Conservation (phyloP, 2,888 invertebrate genomes). For the Callimorpha dominula region DNA sequence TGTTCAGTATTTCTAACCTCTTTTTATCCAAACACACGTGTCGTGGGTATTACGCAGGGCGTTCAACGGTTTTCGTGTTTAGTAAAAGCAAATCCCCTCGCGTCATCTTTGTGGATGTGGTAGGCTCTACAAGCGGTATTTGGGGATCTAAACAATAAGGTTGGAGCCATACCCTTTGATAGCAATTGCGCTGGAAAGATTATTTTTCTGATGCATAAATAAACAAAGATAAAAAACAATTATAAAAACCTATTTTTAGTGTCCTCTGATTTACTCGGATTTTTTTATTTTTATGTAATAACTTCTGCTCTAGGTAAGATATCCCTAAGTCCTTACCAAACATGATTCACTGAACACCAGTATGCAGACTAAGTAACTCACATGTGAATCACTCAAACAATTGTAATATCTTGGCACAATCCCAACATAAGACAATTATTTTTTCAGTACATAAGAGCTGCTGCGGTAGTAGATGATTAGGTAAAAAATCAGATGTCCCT, state of each 20-base stretch:
- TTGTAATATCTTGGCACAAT: too few species aligned
- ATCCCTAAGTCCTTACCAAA: too few species aligned
- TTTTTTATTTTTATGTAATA: too few species aligned
- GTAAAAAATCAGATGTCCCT: too few species aligned
- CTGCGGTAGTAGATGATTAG: too few species aligned
- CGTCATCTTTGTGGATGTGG: slow-evolving; percentile 15
- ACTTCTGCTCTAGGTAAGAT: background rate
- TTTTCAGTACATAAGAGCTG: too few species aligned
- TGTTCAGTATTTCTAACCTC: slow-evolving; percentile 25
- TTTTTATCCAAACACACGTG: slow-evolving; percentile 17
- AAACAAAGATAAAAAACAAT: background rate
- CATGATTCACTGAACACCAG: too few species aligned
- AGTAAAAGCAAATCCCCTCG: slow-evolving; percentile 44
- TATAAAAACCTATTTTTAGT: background rate
- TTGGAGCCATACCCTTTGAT: background rate
- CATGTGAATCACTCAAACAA: too few species aligned
- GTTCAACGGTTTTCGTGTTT: slow-evolving; percentile 44
- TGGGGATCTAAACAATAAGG: slow-evolving; percentile 2
- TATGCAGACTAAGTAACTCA: too few species aligned
- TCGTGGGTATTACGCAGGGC: slow-evolving; percentile 42
- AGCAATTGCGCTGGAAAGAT: background rate
- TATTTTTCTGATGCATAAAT: background rate
- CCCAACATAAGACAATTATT: too few species aligned
- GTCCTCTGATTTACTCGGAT: background rate
- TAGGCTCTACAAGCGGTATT: slow-evolving; percentile 12